Evolutionary conservation across 2,888 invertebrate genomes (phyloP), one percentile per base, ranked within the genome.

Genomic region (Tachina lurida): DNA sequence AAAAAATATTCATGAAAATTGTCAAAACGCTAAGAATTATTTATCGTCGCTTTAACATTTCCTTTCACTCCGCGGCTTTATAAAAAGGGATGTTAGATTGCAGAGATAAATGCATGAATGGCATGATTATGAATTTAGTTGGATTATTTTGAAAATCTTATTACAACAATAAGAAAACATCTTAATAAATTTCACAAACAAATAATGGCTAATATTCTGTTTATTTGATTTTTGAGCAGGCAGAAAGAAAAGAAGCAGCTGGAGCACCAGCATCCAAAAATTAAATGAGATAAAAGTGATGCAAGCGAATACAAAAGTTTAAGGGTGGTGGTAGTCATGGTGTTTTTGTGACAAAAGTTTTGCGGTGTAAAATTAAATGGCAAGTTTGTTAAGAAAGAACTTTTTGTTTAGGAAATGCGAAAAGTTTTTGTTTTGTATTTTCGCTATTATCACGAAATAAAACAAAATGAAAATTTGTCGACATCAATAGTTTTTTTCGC

Each of bases 11-110:
- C 71, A 62, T 31, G 31, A 83, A 71, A 78, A 71, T 75, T 86
- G 70, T 83, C 73, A 77, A 81, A 86, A 86, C 67, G 76, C 77
- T 86, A 74, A 65, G 81, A 75, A 77, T 84, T 84, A 80, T 77
- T 84, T 80, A 70, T 77, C 58, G 77, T 81, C 81, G 45, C 74
- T 68, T 74, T 56, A 58, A 31, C 63, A 58, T 80, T 73, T 58
- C 31, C 43, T 74, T 58, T 52, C 22, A 15, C 19, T 56, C 1
- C 9, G 39, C 19, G 19, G 4, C 43, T 13, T 31, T 39, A 22
- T 12, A 43, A 22, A 15, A 17, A 22, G n/a, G 60, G 52, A 58
- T 58, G 67, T 4, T 19, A 31, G 60, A 41, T 10, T 62, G 43
- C 10, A 45, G n/a, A 12, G 65, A 47, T 22, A 22, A 43, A 56